Base-by-base conservation (phyloP, 2,113 vertebrate genomes). In the Oryzias javanicus region DNA sequence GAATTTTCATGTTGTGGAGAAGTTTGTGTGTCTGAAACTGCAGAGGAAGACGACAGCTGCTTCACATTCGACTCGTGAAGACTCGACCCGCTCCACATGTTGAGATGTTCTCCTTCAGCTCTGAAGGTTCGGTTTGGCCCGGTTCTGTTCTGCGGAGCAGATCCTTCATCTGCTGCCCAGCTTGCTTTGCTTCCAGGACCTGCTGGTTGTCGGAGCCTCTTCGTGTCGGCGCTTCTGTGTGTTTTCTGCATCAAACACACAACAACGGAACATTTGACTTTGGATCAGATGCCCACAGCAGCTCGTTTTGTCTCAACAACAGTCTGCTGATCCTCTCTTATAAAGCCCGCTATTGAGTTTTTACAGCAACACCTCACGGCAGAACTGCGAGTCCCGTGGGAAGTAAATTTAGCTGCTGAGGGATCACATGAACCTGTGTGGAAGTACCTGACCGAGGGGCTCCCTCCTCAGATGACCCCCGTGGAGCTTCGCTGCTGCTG, bases 401-500 rank as follows among this genome's bases (percentile, higher is more conserved):
- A 13, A 1, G 7, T 13, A 20, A 42, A 58, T 65, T 44, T 22
- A 58, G 17, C n/a, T 5, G 4, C 3, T 10, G 35, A 0, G 8
- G 35, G 35, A 12, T 35, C 35, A 35, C 35, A 35, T 17, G 10
- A 41, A 47, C 19, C 19, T 47, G 46, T 1, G 25, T 8, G 1
- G 16, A 4, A 15, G 0, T 80, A 91, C 90, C 88, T 81, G 72
- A 87, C 67, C 68, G 75, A 74, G 67, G 83, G 54, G 56, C 78
- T 78, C 79, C 89, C 1, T 89, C 92, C 64, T 90, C 91, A 51
- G 88, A 76, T 49, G 91, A 88, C 70, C 86, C 90, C 44, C 82
- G 87, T 19, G 42, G 48, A 48, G 17, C 60, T 15, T 60, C 86
- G n/a, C 60, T 25, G 27, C 13, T 69, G 79, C 62, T 92, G 56